Percentiles rank a stretch among this genome's conserved stretches.
phyloP scores from a whole-genome alignment of 2,888 invertebrate genomes.

The Laspeyria flexula region DNA sequence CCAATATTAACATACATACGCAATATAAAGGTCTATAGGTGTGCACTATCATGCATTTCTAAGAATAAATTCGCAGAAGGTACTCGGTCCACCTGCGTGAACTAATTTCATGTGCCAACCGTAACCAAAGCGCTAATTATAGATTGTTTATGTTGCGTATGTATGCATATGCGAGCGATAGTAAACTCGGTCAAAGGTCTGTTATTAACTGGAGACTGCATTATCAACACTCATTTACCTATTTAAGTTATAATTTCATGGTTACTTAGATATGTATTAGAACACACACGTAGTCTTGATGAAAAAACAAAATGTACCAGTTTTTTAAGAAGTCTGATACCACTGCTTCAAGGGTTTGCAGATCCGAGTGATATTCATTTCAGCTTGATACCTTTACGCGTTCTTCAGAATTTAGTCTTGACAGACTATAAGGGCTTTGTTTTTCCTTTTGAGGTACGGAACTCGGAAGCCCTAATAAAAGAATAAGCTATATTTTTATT shows the following conservation, averaged over 20 bases:
- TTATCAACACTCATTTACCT: not conserved
- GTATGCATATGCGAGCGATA: conserved; percentile 37
- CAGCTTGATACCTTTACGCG: no score
- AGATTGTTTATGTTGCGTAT: conserved; percentile 30
- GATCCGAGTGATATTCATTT: no score
- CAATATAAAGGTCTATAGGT: not conserved
- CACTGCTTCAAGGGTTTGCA: no score
- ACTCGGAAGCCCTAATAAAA: no score
- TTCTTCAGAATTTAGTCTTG: no score
- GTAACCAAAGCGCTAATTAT: conserved; percentile 24
- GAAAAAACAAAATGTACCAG: no score
- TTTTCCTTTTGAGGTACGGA: no score
- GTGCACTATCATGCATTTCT: conserved; percentile 26
- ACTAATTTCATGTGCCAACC: conserved; percentile 56
- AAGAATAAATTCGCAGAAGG: conserved; percentile 40
- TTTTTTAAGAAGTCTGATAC: no score
- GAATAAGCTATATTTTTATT: no score
- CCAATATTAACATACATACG: not conserved
- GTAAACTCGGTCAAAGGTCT: conserved; percentile 23
- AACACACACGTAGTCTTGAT: no score
- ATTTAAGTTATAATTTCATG: not conserved
- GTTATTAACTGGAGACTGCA: not conserved
- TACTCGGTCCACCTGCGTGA: conserved; percentile 50
- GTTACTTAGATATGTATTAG: no score
- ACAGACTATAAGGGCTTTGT: no score